These are phyloP conservation scores for Drosophila lacteicornis DNA, from an alignment of 1,140 invertebrate genomes.

Conservation along the genomic window DNA sequence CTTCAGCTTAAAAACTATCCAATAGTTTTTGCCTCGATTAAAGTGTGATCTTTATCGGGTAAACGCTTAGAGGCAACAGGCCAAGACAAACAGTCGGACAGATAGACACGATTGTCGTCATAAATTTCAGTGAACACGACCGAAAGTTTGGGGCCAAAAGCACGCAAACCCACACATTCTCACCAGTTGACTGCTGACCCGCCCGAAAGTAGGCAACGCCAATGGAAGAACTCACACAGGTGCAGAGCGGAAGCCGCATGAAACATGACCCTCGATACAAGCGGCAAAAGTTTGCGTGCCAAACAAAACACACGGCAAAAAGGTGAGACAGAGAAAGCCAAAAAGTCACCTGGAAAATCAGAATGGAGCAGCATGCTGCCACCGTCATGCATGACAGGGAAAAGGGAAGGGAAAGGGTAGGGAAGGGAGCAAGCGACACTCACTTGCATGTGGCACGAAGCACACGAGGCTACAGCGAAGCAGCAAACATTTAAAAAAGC, in stretches of 20 bases:
- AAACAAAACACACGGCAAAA: constrained; percentile 59
- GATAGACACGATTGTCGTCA: constrained; percentile 64
- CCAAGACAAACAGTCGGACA: constrained; percentile 45
- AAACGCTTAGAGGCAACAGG: constrained; percentile 36
- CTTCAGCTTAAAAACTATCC: background rate
- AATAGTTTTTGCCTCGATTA: constrained; percentile 1
- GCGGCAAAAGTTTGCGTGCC: constrained; percentile 73
- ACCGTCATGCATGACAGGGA: constrained; percentile 7
- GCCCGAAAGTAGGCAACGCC: constrained; percentile 62
- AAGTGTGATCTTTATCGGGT: constrained; percentile 57
- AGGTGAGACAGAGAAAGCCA: constrained; percentile 30
- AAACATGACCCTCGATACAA: constrained; percentile 66
- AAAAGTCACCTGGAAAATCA: constrained; percentile 38
- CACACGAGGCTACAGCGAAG: constrained; percentile 35
- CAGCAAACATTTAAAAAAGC: constrained; percentile 67
- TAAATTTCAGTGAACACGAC: constrained; percentile 58
- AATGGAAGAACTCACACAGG: constrained; percentile 29
- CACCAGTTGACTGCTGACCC: constrained; percentile 30
- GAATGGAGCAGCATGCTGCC: constrained; percentile 2
- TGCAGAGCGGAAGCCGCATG: constrained; percentile 62
- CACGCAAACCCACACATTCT: constrained; percentile 37
- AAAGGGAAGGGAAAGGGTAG: background rate
- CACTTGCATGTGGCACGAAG: constrained; percentile 57
- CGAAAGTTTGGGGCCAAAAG: constrained; percentile 42
- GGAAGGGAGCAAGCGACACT: constrained; percentile 1